Percentiles rank a stretch among this genome's conserved stretches.
Conservation (phyloP, 2,113 vertebrate species). For the Amphiprion ocellaris region DNA sequence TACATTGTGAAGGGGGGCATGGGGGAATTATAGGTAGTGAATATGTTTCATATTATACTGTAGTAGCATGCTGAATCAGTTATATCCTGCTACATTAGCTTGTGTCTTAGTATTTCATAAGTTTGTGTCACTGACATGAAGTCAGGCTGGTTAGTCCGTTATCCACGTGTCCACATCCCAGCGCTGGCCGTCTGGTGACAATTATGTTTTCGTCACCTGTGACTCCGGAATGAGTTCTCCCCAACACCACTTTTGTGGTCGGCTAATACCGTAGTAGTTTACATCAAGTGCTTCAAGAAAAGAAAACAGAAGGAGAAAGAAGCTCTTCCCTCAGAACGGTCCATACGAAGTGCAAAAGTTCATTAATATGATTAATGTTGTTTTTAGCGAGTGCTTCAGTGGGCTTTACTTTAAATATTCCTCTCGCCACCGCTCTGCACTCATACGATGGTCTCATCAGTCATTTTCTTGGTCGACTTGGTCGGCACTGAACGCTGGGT, state of each 20-base stretch:
- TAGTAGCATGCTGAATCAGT: constrained; percentile 83
- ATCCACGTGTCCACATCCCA: constrained; percentile 57
- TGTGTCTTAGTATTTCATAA: constrained; percentile 76
- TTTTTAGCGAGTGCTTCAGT: constrained; percentile 67
- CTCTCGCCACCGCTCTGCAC: constrained; percentile 47
- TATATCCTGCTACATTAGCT: constrained; percentile 82
- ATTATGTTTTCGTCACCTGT: constrained; percentile 42
- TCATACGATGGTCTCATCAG: constrained; percentile 93
- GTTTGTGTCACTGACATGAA: constrained; percentile 63
- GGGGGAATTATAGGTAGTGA: constrained; percentile 77
- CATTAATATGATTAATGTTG: constrained; percentile 67
- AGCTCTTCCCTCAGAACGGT: constrained; percentile 68
- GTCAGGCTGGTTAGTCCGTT: constrained; percentile 64
- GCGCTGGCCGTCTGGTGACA: constrained; percentile 47
- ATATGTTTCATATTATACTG: constrained; percentile 81
- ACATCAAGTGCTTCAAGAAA: constrained; percentile 78
- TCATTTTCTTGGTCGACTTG: constrained; percentile 90
- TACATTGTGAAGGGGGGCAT: constrained; percentile 73
- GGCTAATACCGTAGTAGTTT: constrained; percentile 63
- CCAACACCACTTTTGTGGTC: constrained; percentile 65
- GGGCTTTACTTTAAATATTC: constrained; percentile 65
- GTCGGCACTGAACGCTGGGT: constrained; percentile 86
- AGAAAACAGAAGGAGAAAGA: constrained; percentile 54
- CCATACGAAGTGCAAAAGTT: constrained; percentile 82
- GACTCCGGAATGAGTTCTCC: constrained; percentile 72